Conservation (phyloP, 1,140 invertebrate species). For the Elymnias hypermnestra region DNA sequence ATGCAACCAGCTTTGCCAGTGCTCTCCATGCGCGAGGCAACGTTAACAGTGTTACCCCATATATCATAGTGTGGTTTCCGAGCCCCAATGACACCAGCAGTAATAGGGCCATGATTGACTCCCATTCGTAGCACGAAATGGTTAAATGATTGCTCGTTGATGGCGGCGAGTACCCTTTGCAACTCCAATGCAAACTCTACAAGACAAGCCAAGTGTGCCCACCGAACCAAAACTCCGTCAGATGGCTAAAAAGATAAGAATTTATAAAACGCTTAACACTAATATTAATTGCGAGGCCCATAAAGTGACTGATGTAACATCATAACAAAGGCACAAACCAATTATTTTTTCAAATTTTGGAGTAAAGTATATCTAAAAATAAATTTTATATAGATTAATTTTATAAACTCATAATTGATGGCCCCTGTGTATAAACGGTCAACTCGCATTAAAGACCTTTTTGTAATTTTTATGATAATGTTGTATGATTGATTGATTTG, state of each 20-base stretch:
- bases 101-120: constrained; percentile 96
- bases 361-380: too few species aligned
- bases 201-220: constrained; percentile 89
- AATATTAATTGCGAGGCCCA: too few species aligned
- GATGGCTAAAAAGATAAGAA: constrained; percentile 71
- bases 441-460: too few species aligned
- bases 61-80: constrained; percentile 97
- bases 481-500: too few species aligned
- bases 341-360: too few species aligned
- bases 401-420: too few species aligned
- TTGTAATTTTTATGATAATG: too few species aligned
- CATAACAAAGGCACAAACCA: too few species aligned
- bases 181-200: constrained; percentile 94
- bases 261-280: too few species aligned
- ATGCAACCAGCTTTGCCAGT: constrained; percentile 96
- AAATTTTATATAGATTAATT: too few species aligned
- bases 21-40: constrained; percentile 97
- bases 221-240: constrained; percentile 83
- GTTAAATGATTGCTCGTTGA: constrained; percentile 97
- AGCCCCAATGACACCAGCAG: constrained; percentile 95
- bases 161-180: constrained; percentile 90
- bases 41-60: constrained; percentile 97
- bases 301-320: too few species aligned
- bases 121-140: constrained; percentile 96
- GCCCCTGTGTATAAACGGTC: too few species aligned